Conservation (phyloP, 2,797 vertebrate species). For the Argya squamiceps region DNA sequence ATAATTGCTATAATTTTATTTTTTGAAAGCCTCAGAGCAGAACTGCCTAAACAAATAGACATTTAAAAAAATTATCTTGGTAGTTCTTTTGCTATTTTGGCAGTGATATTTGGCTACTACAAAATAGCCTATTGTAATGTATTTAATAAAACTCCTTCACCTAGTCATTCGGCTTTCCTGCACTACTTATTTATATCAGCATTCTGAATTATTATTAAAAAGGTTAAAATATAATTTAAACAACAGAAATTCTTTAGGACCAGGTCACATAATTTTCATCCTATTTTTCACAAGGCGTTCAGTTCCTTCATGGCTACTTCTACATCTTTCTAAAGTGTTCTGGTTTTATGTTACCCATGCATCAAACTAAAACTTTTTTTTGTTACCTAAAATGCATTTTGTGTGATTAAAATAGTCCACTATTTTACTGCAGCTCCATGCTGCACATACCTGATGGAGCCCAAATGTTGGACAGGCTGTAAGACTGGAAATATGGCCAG, state of each 20-base stretch:
- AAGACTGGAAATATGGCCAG: not conserved
- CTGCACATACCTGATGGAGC: not conserved
- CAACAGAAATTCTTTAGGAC: not conserved
- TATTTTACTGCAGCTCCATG: not conserved
- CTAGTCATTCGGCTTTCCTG: not conserved
- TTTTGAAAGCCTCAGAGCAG: not conserved
- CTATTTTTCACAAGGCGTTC: not conserved
- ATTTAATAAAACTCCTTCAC: not conserved
- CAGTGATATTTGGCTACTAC: not conserved
- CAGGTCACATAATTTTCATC: not conserved
- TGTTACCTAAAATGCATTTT: not conserved
- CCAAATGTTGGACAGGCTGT: not conserved
- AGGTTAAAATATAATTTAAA: not conserved
- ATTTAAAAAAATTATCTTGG: not conserved
- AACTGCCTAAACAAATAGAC: not conserved
- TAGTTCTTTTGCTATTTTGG: not conserved
- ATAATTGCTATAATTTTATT: not conserved
- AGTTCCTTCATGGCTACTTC: not conserved
- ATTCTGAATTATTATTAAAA: not conserved
- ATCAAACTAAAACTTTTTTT: not conserved
- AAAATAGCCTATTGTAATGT: not conserved
- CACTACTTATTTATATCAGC: not conserved
- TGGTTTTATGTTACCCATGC: not conserved
- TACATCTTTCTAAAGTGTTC: not conserved
- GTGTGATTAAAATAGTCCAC: not conserved